Conservation (phyloP, 1,140 invertebrate species). For the Brachionus angularis region DNA sequence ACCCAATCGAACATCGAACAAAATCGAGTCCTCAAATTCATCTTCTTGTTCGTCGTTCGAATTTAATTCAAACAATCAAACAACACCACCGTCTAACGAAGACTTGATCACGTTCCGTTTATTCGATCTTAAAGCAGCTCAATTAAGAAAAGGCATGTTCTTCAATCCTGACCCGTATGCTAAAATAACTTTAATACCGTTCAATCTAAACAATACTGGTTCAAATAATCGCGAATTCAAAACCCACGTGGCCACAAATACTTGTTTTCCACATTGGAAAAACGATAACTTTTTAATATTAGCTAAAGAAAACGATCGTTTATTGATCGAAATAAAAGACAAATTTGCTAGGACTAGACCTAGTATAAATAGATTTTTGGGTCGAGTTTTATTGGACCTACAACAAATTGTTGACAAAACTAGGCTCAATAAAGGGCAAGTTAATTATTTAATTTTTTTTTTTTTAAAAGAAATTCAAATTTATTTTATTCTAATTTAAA, state of each 20-base stretch:
- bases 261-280: constrained; percentile 34
- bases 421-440: constrained; percentile 16
- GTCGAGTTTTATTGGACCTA: constrained; percentile 57
- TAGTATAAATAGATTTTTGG: constrained; percentile 60
- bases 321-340: constrained; percentile 62
- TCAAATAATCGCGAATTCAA: constrained; percentile 55
- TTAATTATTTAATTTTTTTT: neutral
- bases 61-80: too few species aligned
- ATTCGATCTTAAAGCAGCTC: constrained; percentile 55
- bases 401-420: constrained; percentile 55
- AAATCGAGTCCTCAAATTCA: too few species aligned
- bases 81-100: too few species aligned
- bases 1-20: too few species aligned
- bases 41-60: too few species aligned
- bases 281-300: constrained; percentile 56
- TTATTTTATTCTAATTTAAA: neutral
- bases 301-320: constrained; percentile 55
- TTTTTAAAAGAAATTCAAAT: neutral
- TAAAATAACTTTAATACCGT: constrained; percentile 58
- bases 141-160: constrained; percentile 61
- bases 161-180: constrained; percentile 62
- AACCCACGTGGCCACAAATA: constrained; percentile 47
- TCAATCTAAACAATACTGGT: constrained; percentile 51
- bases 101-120: constrained; percentile 34
- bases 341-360: constrained; percentile 61